Evolutionary conservation across 1,140 invertebrate species (phyloP).

Genomic region (Lepidurus couesii): DNA sequence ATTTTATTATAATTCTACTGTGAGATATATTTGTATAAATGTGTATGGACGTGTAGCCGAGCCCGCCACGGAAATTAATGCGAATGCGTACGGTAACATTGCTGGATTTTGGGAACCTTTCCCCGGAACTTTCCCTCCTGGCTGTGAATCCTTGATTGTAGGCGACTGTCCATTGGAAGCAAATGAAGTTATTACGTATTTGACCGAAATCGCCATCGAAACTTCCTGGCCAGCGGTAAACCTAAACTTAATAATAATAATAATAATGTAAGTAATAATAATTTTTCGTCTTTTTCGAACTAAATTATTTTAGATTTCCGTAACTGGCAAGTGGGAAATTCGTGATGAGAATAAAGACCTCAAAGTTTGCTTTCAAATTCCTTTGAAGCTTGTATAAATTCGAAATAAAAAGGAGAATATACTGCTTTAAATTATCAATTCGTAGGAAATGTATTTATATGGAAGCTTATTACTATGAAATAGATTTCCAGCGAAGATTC

Average conservation of each 20-base stretch:
- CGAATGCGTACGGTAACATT: neutral
- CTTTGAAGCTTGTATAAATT: conserved; percentile 27
- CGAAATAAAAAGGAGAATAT: neutral
- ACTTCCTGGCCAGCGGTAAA: conserved; percentile 27
- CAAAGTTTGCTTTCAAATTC: conserved; percentile 25
- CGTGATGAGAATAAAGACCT: conserved; percentile 16
- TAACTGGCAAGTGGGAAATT: conserved; percentile 22
- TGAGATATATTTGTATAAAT: neutral
- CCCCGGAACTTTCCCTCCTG: conserved; percentile 30
- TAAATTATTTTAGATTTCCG: conserved; percentile 10
- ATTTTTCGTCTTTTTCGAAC: neutral
- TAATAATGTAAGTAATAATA: neutral
- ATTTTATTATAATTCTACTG: neutral
- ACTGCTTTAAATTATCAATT: no score
- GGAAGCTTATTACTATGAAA: no score
- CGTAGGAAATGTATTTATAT: no score
- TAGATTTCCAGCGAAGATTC: no score
- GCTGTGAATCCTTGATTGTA: conserved; percentile 21
- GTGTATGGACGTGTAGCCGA: neutral
- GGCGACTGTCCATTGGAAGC: conserved; percentile 29
- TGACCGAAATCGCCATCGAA: neutral
- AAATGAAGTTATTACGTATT: conserved; percentile 23
- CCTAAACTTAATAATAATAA: neutral
- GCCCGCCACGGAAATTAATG: neutral
- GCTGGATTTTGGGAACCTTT: neutral